phyloP scores from a whole-genome alignment of 2,888 invertebrate genomes.

The Chymomyza caudatula region DNA sequence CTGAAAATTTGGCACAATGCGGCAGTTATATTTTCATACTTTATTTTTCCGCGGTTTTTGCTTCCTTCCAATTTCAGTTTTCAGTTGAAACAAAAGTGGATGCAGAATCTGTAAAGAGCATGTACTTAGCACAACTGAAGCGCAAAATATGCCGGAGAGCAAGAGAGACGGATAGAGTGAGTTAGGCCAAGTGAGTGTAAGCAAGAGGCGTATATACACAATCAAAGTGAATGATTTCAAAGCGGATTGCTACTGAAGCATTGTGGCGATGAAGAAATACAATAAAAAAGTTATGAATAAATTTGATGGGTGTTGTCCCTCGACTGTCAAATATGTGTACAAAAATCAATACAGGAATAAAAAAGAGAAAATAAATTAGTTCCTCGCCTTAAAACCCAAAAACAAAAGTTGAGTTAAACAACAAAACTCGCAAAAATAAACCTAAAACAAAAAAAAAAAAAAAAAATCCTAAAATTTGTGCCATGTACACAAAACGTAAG shows the following conservation, averaged over 20 bases:
- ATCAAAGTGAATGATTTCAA: conserved; percentile 67
- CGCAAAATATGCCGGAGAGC: conserved; percentile 50
- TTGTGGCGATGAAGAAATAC: conserved; percentile 7
- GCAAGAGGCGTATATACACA: conserved; percentile 14
- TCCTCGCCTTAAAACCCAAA: conserved; percentile 51
- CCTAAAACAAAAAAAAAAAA: neutral
- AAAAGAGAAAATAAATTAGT: conserved; percentile 48
- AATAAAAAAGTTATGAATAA: conserved; percentile 63
- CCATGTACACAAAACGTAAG: conserved; percentile 5
- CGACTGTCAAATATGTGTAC: neutral
- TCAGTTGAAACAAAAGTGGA: neutral
- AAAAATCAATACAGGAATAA: conserved; percentile 63
- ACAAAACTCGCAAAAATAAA: conserved; percentile 13
- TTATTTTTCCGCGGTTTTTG: too few relatives aligned
- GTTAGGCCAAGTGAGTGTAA: neutral
- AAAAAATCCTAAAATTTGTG: conserved; percentile 17
- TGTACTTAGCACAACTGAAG: conserved; percentile 45
- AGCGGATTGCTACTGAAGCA: conserved; percentile 11
- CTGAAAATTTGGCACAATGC: neutral
- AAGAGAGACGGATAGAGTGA: conserved; percentile 1
- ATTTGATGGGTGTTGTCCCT: conserved; percentile 36
- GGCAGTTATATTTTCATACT: neutral
- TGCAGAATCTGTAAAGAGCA: neutral
- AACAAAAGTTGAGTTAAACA: conserved; percentile 6
- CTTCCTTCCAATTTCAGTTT: neutral